These are phyloP conservation scores for Myotis findleyi DNA, from an alignment of 2,797 vertebrate species.

Conservation along the genomic window DNA sequence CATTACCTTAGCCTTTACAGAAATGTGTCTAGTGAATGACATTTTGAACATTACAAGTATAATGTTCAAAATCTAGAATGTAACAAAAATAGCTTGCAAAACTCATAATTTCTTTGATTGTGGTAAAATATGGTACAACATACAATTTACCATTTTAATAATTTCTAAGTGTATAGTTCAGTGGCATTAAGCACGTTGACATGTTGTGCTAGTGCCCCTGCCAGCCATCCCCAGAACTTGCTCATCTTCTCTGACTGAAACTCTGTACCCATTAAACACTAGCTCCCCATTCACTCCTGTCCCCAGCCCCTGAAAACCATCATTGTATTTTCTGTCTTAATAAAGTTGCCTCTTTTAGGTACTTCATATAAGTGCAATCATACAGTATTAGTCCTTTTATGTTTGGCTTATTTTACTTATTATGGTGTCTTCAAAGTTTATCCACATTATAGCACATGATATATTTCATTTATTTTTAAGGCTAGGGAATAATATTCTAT, in stretches of 20 bases:
- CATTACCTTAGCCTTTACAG: neutral
- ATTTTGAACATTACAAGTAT: neutral
- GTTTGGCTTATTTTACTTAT: neutral
- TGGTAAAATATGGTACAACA: neutral
- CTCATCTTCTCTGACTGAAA: neutral
- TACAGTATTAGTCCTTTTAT: neutral
- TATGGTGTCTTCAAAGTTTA: neutral
- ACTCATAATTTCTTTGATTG: neutral
- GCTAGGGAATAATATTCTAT: neutral
- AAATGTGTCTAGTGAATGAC: neutral
- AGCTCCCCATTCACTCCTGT: rapidly evolving
- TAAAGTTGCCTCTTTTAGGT: neutral
- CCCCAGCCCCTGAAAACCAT: rapidly evolving
- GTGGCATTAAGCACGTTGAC: neutral
- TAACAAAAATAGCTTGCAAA: neutral
- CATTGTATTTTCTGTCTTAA: neutral
- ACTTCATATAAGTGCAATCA: neutral
- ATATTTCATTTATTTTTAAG: neutral
- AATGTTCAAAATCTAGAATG: neutral
- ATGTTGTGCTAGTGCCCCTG: rapidly evolving
- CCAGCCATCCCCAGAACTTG: neutral
- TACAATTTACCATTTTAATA: neutral
- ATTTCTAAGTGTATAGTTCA: neutral
- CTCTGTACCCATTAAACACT: neutral
- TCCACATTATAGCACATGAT: neutral